phyloP scores from a whole-genome alignment of 2,797 vertebrate genomes.

The Galago senegalensis region DNA sequence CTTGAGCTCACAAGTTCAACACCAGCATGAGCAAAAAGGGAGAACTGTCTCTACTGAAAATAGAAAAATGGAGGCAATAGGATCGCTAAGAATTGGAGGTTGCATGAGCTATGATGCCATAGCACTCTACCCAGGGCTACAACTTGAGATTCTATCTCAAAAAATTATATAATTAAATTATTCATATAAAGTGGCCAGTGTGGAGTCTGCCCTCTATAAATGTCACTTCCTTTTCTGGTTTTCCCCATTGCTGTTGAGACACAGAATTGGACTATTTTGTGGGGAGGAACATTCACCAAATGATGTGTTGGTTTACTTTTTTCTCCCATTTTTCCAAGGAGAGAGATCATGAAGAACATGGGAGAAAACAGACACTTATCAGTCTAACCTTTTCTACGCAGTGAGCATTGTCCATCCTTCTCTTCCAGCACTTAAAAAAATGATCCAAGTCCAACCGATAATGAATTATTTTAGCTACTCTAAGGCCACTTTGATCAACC shows the following conservation, averaged over 20 bases:
- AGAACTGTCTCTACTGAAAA: too few relatives aligned
- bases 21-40: too few relatives aligned
- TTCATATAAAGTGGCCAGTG: neutral
- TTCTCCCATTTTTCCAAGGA: neutral
- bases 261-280: neutral
- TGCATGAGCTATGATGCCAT: too few relatives aligned
- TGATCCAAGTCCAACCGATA: neutral
- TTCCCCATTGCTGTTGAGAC: neutral
- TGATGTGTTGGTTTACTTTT: neutral
- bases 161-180: neutral
- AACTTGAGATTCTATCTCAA: too few relatives aligned
- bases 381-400: neutral
- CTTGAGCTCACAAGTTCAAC: too few relatives aligned
- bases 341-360: neutral
- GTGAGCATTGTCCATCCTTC: neutral
- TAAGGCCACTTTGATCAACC: neutral
- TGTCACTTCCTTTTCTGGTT: neutral
- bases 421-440: constrained; percentile 25
- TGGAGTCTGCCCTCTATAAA: neutral
- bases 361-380: neutral
- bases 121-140: too few relatives aligned
- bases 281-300: neutral
- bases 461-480: neutral
- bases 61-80: too few relatives aligned
- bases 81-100: too few relatives aligned